phyloP scores from a whole-genome alignment of 2,113 vertebrate species.

The Ceyx melanurus region DNA sequence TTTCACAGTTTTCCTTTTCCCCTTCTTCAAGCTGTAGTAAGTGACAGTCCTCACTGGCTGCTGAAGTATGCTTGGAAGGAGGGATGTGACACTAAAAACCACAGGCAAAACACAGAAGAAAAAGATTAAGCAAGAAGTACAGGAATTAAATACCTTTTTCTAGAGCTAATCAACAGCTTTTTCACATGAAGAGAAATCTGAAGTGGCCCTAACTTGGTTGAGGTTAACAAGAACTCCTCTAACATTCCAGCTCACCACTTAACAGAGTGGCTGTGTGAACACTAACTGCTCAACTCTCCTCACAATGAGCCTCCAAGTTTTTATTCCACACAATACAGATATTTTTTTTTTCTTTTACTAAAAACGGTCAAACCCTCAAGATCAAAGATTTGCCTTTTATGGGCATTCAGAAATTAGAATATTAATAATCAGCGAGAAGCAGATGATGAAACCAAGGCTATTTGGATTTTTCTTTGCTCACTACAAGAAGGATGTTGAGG shows the following conservation, averaged over 20 bases:
- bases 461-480: too few relatives aligned
- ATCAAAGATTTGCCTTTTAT: neutral
- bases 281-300: neutral
- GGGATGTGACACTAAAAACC: slow-evolving; percentile 73
- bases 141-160: neutral
- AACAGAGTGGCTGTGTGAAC: fast-evolving
- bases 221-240: neutral
- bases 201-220: neutral
- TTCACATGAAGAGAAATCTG: neutral
- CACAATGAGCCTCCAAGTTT: neutral
- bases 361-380: neutral
- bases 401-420: neutral
- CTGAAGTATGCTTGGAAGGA: slow-evolving; percentile 75
- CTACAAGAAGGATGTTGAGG: too few relatives aligned
- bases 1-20: slow-evolving; percentile 88
- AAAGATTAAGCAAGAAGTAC: neutral
- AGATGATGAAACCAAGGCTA: fast-evolving
- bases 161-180: neutral
- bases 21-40: slow-evolving; percentile 81
- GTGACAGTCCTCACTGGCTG: slow-evolving; percentile 83
- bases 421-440: neutral
- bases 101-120: neutral
- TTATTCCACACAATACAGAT: neutral
- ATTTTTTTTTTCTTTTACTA: too few relatives aligned
- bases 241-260: neutral